phyloP scores from a whole-genome alignment of 2,113 vertebrate genomes.

The Apeltes quadracus region DNA sequence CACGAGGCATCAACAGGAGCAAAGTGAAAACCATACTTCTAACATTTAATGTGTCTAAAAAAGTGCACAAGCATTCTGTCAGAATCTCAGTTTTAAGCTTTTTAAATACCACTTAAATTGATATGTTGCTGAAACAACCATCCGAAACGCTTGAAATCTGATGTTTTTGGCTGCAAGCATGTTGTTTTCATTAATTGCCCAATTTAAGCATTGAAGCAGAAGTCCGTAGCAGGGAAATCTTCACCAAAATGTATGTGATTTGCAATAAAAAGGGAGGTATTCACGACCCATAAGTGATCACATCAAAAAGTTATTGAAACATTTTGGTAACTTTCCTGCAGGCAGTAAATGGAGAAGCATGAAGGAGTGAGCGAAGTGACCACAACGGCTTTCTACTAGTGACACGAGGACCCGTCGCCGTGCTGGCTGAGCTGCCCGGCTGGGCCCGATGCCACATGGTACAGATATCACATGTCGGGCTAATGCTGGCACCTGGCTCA shows the following conservation, averaged over 20 bases:
- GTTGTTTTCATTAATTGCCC: not conserved
- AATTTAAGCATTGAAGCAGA: not conserved
- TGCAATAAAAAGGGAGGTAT: not conserved
- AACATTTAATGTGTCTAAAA: not conserved
- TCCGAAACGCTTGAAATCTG: not conserved
- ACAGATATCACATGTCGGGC: constrained; percentile 55
- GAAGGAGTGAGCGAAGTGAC: too few relatives aligned
- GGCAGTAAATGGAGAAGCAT: not conserved
- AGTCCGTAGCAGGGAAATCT: not conserved
- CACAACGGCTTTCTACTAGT: constrained; percentile 9
- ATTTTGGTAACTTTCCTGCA: not conserved
- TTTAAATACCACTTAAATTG: not conserved
- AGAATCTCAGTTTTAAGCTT: not conserved
- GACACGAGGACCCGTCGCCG: constrained; percentile 33
- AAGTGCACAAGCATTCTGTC: not conserved
- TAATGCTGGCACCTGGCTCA: constrained; percentile 53
- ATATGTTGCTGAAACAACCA: not conserved
- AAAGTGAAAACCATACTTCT: not conserved
- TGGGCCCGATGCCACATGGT: constrained; percentile 36
- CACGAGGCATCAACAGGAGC: not conserved
- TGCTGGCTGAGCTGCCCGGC: constrained; percentile 19
- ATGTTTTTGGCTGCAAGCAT: not conserved
- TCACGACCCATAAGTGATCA: not conserved
- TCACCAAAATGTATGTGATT: not conserved
- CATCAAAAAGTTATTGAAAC: not conserved